A percentile compares a stretch with the other conserved stretches of the same genome.
These are phyloP conservation scores for Myotis planiceps DNA, from an alignment of 2,797 vertebrate species.

Conservation along the genomic window DNA sequence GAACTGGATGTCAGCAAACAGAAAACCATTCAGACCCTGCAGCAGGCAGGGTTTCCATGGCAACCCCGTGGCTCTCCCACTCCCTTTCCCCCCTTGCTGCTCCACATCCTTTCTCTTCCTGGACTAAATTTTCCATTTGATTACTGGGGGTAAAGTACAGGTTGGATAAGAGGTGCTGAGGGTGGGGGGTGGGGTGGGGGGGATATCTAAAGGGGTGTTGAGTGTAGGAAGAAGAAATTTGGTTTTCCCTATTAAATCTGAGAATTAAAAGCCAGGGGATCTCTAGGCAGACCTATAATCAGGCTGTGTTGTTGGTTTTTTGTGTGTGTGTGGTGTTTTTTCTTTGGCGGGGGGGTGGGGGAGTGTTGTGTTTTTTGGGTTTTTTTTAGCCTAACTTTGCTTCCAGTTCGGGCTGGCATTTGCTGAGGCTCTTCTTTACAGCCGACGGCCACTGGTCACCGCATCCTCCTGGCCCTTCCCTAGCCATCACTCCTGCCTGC, in stretches of 20 bases:
- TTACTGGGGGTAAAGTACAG: neutral
- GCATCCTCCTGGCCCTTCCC: constrained; percentile 41
- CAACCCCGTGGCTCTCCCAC: constrained; percentile 10
- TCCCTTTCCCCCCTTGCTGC: neutral
- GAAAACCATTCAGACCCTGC: constrained; percentile 69
- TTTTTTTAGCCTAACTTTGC: neutral
- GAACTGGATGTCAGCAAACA: constrained; percentile 72
- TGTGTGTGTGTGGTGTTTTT: neutral
- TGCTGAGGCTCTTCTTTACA: constrained; percentile 29
- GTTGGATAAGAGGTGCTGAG: neutral
- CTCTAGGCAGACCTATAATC: neutral
- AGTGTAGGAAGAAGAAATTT: constrained; percentile 6
- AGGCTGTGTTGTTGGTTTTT: neutral
- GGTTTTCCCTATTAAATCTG: neutral
- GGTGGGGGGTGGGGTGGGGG: no score
- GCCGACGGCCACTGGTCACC: neutral
- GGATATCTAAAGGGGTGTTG: neutral
- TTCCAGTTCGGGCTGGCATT: constrained; percentile 58
- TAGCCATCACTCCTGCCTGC: constrained; percentile 27
- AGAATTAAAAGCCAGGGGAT: neutral
- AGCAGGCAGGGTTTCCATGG: constrained; percentile 64
- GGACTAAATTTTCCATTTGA: constrained; percentile 70
- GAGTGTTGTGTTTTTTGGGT: neutral
- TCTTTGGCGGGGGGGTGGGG: neutral
- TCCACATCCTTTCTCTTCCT: constrained; percentile 15